Conservation (phyloP, 1,140 invertebrate species). For the Holcopasites calliopsidis region DNA sequence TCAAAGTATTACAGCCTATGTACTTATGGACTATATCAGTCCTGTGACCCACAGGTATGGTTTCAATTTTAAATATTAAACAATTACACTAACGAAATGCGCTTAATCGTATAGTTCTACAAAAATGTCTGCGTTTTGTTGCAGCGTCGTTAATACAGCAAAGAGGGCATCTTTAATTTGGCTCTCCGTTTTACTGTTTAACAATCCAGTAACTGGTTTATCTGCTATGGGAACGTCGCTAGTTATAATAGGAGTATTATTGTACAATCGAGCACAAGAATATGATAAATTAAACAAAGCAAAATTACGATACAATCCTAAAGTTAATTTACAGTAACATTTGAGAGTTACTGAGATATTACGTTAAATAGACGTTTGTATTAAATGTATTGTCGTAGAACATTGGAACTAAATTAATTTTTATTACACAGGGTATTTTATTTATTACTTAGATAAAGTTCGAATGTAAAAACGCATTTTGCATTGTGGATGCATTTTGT, state of each 20-base stretch:
- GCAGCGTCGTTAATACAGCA: slow-evolving; percentile 91
- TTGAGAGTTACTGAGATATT: slow-evolving; percentile 36
- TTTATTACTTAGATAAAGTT: slow-evolving; percentile 4
- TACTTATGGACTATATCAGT: slow-evolving; percentile 92
- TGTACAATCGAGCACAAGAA: slow-evolving; percentile 88
- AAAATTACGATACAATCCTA: slow-evolving; percentile 69
- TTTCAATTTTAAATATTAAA: slow-evolving; percentile 17
- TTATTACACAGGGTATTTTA: slow-evolving; percentile 32
- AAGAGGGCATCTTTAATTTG: slow-evolving; percentile 92
- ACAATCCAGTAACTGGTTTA: slow-evolving; percentile 88
- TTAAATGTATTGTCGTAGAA: slow-evolving; percentile 14
- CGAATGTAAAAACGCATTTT: slow-evolving; percentile 2
- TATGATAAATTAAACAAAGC: slow-evolving; percentile 77
- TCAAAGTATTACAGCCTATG: slow-evolving; percentile 93
- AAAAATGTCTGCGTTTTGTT: slow-evolving; percentile 66
- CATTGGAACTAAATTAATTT: slow-evolving; percentile 36
- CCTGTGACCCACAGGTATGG: slow-evolving; percentile 91
- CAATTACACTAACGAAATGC: background rate
- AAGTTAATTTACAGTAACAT: slow-evolving; percentile 75
- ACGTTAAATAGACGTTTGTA: slow-evolving; percentile 16
- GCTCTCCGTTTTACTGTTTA: slow-evolving; percentile 90
- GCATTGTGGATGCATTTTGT: slow-evolving; percentile 18
- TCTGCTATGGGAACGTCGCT: slow-evolving; percentile 88
- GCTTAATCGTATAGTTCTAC: background rate
- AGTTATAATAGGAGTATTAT: slow-evolving; percentile 88